Percentiles rank a stretch among this genome's conserved stretches.
Evolutionary conservation across 2,113 vertebrate genomes (phyloP).

Genomic region (Vimba vimba): DNA sequence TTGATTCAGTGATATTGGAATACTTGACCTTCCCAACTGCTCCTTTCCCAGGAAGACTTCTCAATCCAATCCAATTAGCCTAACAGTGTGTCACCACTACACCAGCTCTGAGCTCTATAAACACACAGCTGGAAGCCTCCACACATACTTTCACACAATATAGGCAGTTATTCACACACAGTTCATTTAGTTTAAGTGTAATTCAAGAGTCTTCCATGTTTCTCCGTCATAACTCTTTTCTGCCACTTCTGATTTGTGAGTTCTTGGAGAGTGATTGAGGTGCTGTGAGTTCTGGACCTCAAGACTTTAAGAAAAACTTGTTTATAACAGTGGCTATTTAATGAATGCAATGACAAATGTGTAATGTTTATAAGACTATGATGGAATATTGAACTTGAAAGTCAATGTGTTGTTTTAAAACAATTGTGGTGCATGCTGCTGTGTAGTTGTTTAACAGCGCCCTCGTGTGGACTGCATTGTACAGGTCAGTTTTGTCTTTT

Average conservation of each 20-base stretch:
- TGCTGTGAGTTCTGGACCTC: background rate
- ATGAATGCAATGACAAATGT: background rate
- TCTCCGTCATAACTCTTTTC: background rate
- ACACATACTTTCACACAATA: background rate
- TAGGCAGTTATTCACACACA: background rate
- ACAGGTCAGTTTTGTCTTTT: background rate
- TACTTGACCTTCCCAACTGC: constrained; percentile 49
- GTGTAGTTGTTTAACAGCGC: background rate
- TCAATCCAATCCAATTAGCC: constrained; percentile 50
- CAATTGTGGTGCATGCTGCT: background rate
- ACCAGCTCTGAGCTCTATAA: background rate
- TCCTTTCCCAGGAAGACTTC: constrained; percentile 20
- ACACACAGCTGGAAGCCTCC: constrained; percentile 8
- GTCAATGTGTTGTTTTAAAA: background rate
- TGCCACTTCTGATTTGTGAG: background rate
- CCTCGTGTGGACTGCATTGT: constrained; percentile 6
- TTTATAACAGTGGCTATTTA: background rate
- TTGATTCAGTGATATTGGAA: constrained; percentile 53
- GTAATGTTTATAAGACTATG: background rate
- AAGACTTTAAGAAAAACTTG: background rate
- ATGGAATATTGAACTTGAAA: background rate
- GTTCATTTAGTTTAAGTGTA: background rate
- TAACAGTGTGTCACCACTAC: constrained; percentile 48
- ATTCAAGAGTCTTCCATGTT: background rate
- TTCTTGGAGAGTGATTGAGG: background rate